Conservation (phyloP, 2,888 invertebrate genomes). For the Sphaeridia pumilis region DNA sequence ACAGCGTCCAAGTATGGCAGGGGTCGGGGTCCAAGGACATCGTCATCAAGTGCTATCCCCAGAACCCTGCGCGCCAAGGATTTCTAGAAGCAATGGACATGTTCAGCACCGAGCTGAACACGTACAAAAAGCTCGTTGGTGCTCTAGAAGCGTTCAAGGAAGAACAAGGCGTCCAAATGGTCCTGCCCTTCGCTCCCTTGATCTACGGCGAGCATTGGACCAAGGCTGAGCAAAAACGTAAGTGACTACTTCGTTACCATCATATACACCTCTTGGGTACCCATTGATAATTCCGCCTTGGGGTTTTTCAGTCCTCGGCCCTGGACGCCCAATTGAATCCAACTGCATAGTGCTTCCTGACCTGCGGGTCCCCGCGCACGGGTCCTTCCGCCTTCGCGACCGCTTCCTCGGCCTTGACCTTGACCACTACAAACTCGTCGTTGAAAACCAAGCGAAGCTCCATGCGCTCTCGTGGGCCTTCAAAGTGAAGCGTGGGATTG, state of each 20-base stretch:
- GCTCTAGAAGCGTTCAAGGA: background rate
- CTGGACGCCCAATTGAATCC: background rate
- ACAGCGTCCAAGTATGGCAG: background rate
- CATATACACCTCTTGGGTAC: background rate
- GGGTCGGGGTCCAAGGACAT: background rate
- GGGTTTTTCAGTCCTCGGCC: no score
- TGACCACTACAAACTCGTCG: background rate
- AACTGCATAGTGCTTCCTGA: background rate
- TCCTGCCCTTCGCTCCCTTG: background rate
- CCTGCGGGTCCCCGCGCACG: background rate
- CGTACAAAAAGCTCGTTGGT: background rate
- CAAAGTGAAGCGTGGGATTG: background rate
- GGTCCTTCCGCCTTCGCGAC: background rate
- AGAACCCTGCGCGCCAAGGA: background rate
- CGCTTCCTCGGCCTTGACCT: background rate
- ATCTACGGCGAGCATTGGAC: background rate
- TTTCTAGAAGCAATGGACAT: background rate
- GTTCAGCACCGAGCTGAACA: background rate
- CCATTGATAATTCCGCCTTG: background rate
- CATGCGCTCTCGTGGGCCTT: background rate
- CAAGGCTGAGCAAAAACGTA: background rate
- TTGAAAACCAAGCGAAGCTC: background rate
- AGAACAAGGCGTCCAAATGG: background rate
- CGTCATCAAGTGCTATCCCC: conserved; percentile 2
- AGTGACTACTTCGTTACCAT: background rate